These are phyloP conservation scores for Acanthopleura granulata DNA, from an alignment of 2,888 invertebrate genomes.

Conservation along the genomic window DNA sequence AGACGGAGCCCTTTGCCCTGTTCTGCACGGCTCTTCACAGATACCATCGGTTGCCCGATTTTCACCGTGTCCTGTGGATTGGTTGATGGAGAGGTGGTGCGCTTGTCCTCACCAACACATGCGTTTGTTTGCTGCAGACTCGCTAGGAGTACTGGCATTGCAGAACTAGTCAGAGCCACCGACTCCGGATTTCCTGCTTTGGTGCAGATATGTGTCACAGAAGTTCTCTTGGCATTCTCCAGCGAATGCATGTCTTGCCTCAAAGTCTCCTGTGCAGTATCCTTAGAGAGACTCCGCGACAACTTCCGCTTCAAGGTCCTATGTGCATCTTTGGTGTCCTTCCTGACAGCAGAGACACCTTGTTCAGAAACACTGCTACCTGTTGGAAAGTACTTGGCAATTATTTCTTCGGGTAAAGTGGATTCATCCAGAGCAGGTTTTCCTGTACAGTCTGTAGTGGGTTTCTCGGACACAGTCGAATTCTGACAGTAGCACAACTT, in stretches of 20 bases:
- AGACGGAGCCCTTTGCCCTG: background rate
- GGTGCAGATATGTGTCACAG: background rate
- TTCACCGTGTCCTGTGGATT: slow-evolving; percentile 14
- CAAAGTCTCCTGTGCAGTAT: slow-evolving; percentile 28
- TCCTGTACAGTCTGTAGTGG: background rate
- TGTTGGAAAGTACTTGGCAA: slow-evolving; percentile 24
- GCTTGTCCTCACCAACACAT: no score
- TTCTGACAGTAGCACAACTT: slow-evolving; percentile 80
- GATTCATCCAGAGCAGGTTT: slow-evolving; percentile 13
- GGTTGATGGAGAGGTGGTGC: background rate
- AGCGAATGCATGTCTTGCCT: background rate
- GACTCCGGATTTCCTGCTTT: slow-evolving; percentile 8
- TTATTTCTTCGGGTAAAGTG: slow-evolving; percentile 24
- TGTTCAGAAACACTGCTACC: background rate
- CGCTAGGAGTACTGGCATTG: slow-evolving; percentile 21
- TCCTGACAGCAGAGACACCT: background rate
- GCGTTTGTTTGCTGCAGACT: slow-evolving; percentile 23
- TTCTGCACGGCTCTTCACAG: slow-evolving; percentile 15
- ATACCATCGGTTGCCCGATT: slow-evolving; percentile 42
- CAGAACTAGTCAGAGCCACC: slow-evolving; percentile 13
- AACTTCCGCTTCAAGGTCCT: background rate
- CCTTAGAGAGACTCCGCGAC: background rate
- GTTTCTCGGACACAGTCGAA: background rate
- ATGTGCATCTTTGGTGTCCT: background rate
- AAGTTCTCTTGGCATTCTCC: background rate